A percentile compares a stretch with the other conserved stretches of the same genome.
Evolutionary conservation across 2,797 vertebrate genomes (phyloP).

Genomic region (Periophthalmus magnuspinnatus): DNA sequence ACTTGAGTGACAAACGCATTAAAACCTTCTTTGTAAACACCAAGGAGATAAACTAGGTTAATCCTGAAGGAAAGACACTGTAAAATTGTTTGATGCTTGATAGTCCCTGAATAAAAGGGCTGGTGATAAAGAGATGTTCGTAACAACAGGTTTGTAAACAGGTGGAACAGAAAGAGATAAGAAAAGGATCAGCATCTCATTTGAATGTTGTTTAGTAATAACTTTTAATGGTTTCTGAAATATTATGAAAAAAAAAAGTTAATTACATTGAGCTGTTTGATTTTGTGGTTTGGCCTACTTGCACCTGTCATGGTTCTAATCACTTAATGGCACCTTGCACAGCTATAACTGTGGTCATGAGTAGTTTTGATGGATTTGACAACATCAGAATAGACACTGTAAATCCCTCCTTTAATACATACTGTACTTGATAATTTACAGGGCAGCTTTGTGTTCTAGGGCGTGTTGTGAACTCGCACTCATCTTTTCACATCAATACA

Average conservation of each 20-base stretch:
- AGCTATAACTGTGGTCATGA: neutral
- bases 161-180: slow-evolving; percentile 19
- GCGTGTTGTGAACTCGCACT: neutral
- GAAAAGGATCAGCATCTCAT: slow-evolving; percentile 11
- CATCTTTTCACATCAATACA: neutral
- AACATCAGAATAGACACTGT: neutral
- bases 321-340: neutral
- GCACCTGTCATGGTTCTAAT: neutral
- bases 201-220: neutral
- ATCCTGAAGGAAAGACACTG: slow-evolving; percentile 54
- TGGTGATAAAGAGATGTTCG: slow-evolving; percentile 47
- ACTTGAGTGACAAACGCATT: slow-evolving; percentile 45
- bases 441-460: neutral
- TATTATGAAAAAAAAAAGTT: neutral
- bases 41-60: slow-evolving; percentile 42
- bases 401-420: neutral
- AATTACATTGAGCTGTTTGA: neutral
- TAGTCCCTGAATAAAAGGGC: slow-evolving; percentile 56
- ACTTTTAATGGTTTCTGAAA: neutral
- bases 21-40: slow-evolving; percentile 55
- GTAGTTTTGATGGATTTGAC: neutral
- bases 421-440: neutral
- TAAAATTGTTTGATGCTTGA: slow-evolving; percentile 67
- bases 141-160: slow-evolving; percentile 38
- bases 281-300: slow-evolving; percentile 1